A percentile compares a stretch with the other conserved stretches of the same genome.
phyloP scores from a whole-genome alignment of 2,888 invertebrate genomes.

The Rhorus exstirpatorius region DNA sequence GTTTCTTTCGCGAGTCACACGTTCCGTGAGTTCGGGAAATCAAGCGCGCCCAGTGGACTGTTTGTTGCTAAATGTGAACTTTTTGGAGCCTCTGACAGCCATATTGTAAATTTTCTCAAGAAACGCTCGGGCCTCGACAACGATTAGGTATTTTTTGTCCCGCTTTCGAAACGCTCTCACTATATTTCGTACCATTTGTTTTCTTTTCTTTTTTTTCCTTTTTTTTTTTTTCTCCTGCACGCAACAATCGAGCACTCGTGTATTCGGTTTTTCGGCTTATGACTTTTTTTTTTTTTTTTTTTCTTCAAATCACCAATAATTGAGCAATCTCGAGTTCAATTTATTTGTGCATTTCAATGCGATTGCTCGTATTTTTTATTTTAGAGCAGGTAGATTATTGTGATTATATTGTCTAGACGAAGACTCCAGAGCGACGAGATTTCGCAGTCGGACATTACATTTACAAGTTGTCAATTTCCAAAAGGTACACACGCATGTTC shows the following conservation, averaged over 20 bases:
- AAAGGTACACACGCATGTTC: not conserved
- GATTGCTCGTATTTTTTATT: conserved; percentile 15
- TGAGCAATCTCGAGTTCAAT: not conserved
- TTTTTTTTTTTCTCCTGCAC: not conserved
- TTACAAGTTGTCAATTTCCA: not conserved
- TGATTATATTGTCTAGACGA: not conserved
- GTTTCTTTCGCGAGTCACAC: no score
- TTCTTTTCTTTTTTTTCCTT: conserved; percentile 17
- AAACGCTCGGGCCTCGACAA: conserved; percentile 52
- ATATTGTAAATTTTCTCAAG: conserved; percentile 78
- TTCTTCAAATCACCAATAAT: not conserved
- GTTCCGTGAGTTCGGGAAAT: conserved; percentile 20
- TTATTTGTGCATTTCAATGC: not conserved
- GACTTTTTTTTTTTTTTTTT: conserved; percentile 12
- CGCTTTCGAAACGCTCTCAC: conserved; percentile 4
- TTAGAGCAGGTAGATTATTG: conserved; percentile 30
- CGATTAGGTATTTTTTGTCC: conserved; percentile 57
- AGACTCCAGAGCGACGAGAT: not conserved
- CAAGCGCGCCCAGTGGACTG: conserved; percentile 65
- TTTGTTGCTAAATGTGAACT: conserved; percentile 76
- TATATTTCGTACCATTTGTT: conserved; percentile 38
- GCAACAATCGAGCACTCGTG: not conserved
- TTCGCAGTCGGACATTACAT: not conserved
- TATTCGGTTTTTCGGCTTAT: conserved; percentile 12
- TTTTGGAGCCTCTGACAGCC: conserved; percentile 78